phyloP scores from a whole-genome alignment of 2,113 vertebrate genomes.

The Blennius ocellaris region DNA sequence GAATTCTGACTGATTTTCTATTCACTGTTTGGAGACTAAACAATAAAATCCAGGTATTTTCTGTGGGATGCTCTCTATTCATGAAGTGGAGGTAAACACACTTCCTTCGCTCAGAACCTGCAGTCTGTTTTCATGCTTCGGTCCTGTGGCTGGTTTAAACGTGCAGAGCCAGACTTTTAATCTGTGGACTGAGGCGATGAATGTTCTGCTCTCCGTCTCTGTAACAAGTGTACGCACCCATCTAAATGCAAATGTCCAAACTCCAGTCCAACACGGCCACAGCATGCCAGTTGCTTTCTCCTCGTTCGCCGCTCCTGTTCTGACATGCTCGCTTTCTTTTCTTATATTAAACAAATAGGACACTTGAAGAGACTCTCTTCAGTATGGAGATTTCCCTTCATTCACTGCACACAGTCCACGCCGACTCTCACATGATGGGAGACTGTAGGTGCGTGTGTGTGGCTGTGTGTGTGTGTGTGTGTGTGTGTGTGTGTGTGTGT shows the following conservation, averaged over 20 bases:
- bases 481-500: constrained; percentile 29
- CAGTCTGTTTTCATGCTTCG: no score
- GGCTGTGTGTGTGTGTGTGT: no score
- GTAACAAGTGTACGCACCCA: constrained; percentile 82
- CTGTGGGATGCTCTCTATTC: no score
- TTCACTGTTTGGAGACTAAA: no score
- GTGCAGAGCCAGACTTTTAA: no score
- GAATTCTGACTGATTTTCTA: no score
- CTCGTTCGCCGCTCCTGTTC: constrained; percentile 1
- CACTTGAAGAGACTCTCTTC: constrained; percentile 34
- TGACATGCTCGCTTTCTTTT: constrained; percentile 12
- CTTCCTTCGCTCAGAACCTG: no score
- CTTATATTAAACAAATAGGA: constrained; percentile 52
- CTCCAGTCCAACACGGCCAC: constrained; percentile 57
- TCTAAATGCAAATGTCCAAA: constrained; percentile 90
- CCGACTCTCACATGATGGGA: no score
- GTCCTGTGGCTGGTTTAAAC: no score
- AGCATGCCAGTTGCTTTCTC: constrained; percentile 19
- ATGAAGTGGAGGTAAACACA: no score
- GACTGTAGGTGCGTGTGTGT: constrained; percentile 3
- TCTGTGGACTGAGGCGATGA: constrained; percentile 25
- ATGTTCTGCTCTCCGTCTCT: constrained; percentile 67
- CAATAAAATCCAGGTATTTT: no score
- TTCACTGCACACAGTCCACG: no score
- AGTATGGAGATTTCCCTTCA: neutral